Evolutionary conservation across 2,888 invertebrate genomes (phyloP), one percentile per base, ranked within the genome.

Genomic region (Blastobasis lacticolella): DNA sequence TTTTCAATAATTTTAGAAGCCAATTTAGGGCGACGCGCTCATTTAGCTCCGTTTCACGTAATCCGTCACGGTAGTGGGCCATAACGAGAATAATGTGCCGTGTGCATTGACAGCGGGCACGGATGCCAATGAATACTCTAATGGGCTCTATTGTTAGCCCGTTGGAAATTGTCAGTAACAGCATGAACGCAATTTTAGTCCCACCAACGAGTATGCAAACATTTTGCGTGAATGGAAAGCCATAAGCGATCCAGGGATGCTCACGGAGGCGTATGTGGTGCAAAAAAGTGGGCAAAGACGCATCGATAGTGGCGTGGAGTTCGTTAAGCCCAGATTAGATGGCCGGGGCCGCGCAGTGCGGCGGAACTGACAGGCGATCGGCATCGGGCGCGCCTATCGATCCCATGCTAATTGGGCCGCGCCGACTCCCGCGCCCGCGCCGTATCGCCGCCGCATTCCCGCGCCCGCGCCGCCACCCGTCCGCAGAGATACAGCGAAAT

Each of bases 371-470:
- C 84, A 78, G 73, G 64, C 77, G 84, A 84, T 84, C 81, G 77
- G 73, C 77, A 81, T 82, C 86, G 76, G 67, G 70, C 73, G 76
- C 72, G 78, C 78, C 86, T 82, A 84, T 87, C 88, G 86, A 85
- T 82, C 77, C 82, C 87, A 82, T 84, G 83, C 88, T 88, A 88
- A 88, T 88, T 88, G 88, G 88, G 74, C 68, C 73, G 75, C 60
- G 60, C 59, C 63, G 66, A 66, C 75, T 65, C 67, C 67, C 71
- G 68, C 71, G 63, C 58, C 51, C 49, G 49, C 53, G 48, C 45
- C 76, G 78, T 80, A 81, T 81, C 78, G 72, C 50, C 50, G 67
- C 69, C 66, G 76, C 79, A 78, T 76, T 78, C 79, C 75, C 78
- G 67, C 73, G 65, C 71, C 75, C 68, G 63, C 71, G 45, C 51